Conservation (phyloP, 2,113 vertebrate genomes). For the Euleptes europaea region DNA sequence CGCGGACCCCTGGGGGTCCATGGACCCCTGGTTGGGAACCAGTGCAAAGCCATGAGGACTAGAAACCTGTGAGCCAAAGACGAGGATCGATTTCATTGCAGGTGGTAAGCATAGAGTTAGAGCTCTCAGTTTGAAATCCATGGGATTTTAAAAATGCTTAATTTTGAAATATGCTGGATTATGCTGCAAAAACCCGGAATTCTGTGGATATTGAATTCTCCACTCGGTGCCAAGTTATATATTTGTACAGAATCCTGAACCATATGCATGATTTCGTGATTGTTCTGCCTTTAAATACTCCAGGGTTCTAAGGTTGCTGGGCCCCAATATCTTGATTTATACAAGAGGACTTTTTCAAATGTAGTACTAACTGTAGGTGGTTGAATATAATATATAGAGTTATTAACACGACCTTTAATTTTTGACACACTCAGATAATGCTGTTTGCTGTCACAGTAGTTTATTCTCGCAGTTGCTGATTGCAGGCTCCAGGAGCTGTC, state of each 20-base stretch:
- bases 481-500: not conserved
- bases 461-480: slow-evolving; percentile 11
- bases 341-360: not conserved
- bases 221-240: not conserved
- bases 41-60: not conserved
- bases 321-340: not conserved
- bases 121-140: not conserved
- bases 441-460: not conserved
- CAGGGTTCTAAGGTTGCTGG: not conserved
- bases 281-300: not conserved
- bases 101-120: not conserved
- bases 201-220: not conserved
- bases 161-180: not conserved
- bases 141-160: not conserved
- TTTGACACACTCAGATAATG: not conserved
- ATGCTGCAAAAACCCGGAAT: not conserved
- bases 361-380: not conserved
- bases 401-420: not conserved
- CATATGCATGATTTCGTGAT: no score
- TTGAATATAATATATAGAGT: not conserved
- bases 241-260: not conserved
- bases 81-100: not conserved
- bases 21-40: no score
- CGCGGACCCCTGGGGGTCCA: no score
- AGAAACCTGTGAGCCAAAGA: not conserved